These are phyloP conservation scores for Lethrus apterus DNA, from an alignment of 1,140 invertebrate species.

Conservation along the genomic window DNA sequence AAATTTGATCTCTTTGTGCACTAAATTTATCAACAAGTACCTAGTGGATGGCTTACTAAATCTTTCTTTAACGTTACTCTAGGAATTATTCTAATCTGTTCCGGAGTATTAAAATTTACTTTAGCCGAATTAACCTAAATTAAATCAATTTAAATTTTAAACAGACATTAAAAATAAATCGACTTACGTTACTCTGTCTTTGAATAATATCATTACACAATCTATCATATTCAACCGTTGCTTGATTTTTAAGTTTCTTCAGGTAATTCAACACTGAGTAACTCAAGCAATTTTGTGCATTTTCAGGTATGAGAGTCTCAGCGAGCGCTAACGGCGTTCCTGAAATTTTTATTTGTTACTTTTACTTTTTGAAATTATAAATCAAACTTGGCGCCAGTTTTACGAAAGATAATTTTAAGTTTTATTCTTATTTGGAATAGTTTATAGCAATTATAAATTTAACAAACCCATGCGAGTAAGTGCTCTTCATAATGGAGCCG, in stretches of 20 bases:
- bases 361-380: no score
- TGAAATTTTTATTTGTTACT: no score
- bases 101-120: conserved; percentile 35
- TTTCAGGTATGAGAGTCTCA: conserved; percentile 81
- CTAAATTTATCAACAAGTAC: conserved; percentile 76
- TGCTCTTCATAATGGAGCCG: conserved; percentile 75
- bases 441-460: no score
- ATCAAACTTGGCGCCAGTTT: no score
- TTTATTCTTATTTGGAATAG: no score
- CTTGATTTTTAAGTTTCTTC: conserved; percentile 92
- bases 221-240: conserved; percentile 91
- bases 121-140: no score
- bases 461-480: conserved; percentile 87
- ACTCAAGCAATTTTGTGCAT: conserved; percentile 85
- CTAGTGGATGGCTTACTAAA: conserved; percentile 70
- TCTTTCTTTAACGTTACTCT: conserved; percentile 72
- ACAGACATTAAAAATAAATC: no score
- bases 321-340: conserved; percentile 65
- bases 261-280: conserved; percentile 91
- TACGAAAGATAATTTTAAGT: no score
- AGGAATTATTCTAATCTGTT: conserved; percentile 46
- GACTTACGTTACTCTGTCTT: conserved; percentile 34
- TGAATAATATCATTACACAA: conserved; percentile 53
- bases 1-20: conserved; percentile 70
- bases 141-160: no score